Base-by-base conservation (phyloP, 1,140 invertebrate genomes). In the Euwallacea fornicatus region DNA sequence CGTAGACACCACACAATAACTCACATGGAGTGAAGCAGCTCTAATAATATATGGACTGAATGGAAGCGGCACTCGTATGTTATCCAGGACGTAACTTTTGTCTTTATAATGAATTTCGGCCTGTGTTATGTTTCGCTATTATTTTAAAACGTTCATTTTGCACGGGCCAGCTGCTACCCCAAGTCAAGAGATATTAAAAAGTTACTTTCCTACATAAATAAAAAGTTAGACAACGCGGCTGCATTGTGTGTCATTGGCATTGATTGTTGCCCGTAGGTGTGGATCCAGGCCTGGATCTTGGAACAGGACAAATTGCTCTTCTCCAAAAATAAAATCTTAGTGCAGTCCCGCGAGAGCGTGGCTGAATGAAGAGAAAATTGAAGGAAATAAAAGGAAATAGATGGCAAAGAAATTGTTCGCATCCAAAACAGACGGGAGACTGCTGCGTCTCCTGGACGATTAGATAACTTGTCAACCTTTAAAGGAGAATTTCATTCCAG, bases 391-490 rank as follows among this genome's bases (percentile, higher is more conserved):
- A 78, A 78, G 76, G 76, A 77, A 76, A 74, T 67, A 58, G 66
- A 69, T 70, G 74, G 75, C 75, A 77, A 79, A 78, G 75, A 77
- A 78, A 76, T 76, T 78, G 76, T 79, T 78, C 74, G 75, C 74
- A 76, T 76, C 73, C 74, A 75, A 75, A 72, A 61, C 56, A 42
- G 66, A 66, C 71, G 55, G 68, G 53, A 69, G 44, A 64, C 44
- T 21, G 64, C 66, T 15, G 66, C 66, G 54, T 66, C 69, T 69
- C 62, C 65, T 59, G 60, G 73, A 72, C 78, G 76, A 78, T 78
- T 79, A 80, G 77, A 77, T 76, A 78, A 78, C 77, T 78, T 78
- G 78, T 80, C 79, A 80, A 78, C 78, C 78, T 78, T 33, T 74
- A 72, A 74, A 75, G 68, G 78, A 78, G 78, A 80, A 80, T 80